Evolutionary conservation across 2,888 invertebrate genomes (phyloP), one percentile per base, ranked within the genome.

Genomic region (Antheraea assamensis): DNA sequence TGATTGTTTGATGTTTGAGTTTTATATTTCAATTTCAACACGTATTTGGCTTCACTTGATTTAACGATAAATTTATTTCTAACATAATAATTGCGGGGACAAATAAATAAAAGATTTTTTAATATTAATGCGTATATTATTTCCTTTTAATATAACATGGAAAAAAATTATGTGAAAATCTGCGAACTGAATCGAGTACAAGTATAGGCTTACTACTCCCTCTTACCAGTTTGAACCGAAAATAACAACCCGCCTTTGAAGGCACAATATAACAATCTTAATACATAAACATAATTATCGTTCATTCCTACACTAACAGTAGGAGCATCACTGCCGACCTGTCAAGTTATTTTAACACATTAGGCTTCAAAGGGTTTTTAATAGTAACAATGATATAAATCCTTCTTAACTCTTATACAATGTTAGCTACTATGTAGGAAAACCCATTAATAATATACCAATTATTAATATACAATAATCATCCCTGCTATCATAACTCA

Each of bases 61-160:
- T 42, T 42, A 10, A 42, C 35, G 5, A 35, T 13, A 42, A 42
- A 42, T 7, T 7, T 42, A n/a, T 0, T 55, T n/a, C 5, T 31
- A 72, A 27, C n/a, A 71, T 49, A 21, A 66, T 13, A 27, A 24
- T 31, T 31, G 58, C 27, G 24, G 19, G 1, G 31, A 52, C 24
- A 35, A 68, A 42, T 27, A 77, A 91, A 87, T 82, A 80, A 91
- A 91, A 90, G 74, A 77, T 77, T 74, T 72, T 72, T 74, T 87
- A 86, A 88, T 91, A 90, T 91, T 90, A 91, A 92, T 92, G 92
- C 90, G 88, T 92, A 93, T 93, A 93, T 87, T 93, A 92, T 92
- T 91, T 87, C 88, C 86, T 91, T 92, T 92, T 90, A 35, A 91
- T 89, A 89, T 91, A 91, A 93, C 93, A 93, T 92, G 91, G 88